Percentiles rank a stretch among this genome's conserved stretches.
Evolutionary conservation across 2,113 vertebrate genomes (phyloP).

Genomic region (Tiliqua scincoides): DNA sequence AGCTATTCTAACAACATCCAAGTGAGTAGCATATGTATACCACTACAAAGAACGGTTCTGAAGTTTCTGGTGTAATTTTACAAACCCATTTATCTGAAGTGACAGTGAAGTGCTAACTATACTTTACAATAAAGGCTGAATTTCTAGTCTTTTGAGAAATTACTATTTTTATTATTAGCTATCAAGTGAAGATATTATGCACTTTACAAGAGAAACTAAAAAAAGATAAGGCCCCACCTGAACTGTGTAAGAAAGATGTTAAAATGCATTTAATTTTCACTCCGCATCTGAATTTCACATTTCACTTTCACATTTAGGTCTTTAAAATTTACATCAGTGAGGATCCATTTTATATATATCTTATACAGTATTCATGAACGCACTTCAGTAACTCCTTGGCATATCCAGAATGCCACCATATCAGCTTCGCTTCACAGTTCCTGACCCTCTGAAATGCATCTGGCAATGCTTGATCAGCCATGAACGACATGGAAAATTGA

Average conservation of each 20-base stretch:
- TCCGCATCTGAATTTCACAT: neutral
- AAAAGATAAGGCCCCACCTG: neutral
- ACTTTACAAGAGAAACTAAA: neutral
- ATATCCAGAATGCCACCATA: conserved; percentile 38
- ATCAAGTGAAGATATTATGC: neutral
- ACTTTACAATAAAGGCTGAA: conserved; percentile 10
- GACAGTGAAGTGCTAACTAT: neutral
- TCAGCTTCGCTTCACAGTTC: conserved; percentile 37
- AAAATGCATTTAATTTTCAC: neutral
- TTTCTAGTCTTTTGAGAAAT: neutral
- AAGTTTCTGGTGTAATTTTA: neutral
- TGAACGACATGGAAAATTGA: conserved; percentile 25
- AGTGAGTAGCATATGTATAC: neutral
- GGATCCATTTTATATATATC: conserved; percentile 6
- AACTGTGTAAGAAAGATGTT: neutral
- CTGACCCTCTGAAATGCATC: conserved; percentile 20
- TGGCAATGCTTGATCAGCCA: neutral
- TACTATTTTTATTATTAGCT: neutral
- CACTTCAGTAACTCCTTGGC: neutral
- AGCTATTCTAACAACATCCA: neutral
- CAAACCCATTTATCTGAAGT: neutral
- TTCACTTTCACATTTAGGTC: neutral
- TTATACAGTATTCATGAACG: conserved; percentile 24
- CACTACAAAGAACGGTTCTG: neutral
- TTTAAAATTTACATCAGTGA: neutral